These are phyloP conservation scores for Pharmacophagus antenor DNA, from an alignment of 2,888 invertebrate genomes.

Conservation along the genomic window DNA sequence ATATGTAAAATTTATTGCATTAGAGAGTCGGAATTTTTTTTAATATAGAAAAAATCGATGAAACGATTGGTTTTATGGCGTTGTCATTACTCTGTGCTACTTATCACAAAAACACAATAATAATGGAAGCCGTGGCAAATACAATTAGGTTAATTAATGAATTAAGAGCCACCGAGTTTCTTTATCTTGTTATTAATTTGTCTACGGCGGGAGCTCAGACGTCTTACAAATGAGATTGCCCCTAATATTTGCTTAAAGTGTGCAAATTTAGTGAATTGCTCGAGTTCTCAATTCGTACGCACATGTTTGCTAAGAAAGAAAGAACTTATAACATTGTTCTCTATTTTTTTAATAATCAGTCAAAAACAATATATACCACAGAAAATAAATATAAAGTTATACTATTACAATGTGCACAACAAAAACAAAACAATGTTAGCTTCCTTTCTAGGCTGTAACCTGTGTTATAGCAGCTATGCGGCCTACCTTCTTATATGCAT, in stretches of 20 bases:
- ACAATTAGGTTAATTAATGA: conserved; percentile 81
- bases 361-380: no score
- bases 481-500: no score
- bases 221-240: conserved; percentile 70
- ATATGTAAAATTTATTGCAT: no score
- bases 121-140: conserved; percentile 72
- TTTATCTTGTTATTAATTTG: conserved; percentile 81
- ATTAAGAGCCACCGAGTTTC: conserved; percentile 78
- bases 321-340: no score
- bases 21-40: no score
- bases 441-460: no score
- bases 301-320: neutral
- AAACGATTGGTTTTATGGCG: neutral
- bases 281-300: neutral
- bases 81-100: conserved; percentile 42
- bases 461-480: no score
- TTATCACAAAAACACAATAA: conserved; percentile 62
- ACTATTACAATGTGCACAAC: no score
- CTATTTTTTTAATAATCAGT: no score
- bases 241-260: conserved; percentile 63
- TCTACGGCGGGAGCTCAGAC: conserved; percentile 68
- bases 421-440: no score
- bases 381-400: no score
- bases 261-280: conserved; percentile 35
- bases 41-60: neutral